These are phyloP conservation scores for Tipula helvola DNA, from an alignment of 2,888 invertebrate species.

Conservation along the genomic window DNA sequence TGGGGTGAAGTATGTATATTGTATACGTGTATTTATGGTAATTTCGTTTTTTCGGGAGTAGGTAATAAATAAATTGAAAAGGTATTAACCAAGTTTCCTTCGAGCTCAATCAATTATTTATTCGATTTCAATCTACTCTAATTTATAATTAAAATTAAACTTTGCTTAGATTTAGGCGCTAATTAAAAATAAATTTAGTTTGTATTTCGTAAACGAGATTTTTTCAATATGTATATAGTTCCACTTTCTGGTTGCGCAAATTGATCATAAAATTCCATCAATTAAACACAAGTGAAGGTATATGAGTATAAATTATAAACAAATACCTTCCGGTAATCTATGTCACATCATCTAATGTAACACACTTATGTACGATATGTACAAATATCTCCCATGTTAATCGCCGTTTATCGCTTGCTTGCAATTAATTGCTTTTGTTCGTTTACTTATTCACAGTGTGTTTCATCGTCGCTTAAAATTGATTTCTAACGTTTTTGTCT, in stretches of 20 bases:
- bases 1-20: neutral
- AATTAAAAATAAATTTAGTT: too few species aligned
- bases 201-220: too few species aligned
- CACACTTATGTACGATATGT: neutral
- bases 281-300: too few species aligned
- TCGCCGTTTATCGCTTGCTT: neutral
- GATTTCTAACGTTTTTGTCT: neutral
- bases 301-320: too few species aligned
- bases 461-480: neutral
- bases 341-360: neutral
- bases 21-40: neutral
- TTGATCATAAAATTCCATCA: too few species aligned
- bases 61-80: neutral
- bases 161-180: too few species aligned
- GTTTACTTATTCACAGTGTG: neutral
- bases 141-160: too few species aligned
- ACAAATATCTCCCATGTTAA: neutral
- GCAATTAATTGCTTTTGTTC: neutral
- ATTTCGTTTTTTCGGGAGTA: neutral
- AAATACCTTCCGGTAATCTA: neutral
- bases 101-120: neutral
- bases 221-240: too few species aligned
- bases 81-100: neutral
- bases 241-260: too few species aligned
- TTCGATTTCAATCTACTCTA: too few species aligned